Evolutionary conservation across 1,140 invertebrate species (phyloP).

Genomic region (Gonatopus flavifemur): DNA sequence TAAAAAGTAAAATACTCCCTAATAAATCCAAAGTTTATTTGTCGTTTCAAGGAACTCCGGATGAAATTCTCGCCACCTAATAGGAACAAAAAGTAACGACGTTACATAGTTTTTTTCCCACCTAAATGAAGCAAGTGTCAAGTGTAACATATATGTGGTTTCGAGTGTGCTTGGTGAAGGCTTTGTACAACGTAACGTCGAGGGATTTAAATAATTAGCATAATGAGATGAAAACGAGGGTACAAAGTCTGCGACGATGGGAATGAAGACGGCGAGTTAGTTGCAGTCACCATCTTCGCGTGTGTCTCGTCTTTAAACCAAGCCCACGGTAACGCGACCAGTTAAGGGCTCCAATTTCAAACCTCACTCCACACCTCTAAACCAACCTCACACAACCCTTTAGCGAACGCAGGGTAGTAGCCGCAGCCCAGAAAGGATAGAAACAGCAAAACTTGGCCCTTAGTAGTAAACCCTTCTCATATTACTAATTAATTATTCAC

Average conservation of each 20-base stretch:
- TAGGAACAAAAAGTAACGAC: too few species aligned
- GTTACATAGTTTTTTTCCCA: too few species aligned
- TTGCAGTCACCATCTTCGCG: conserved; percentile 23
- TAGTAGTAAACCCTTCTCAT: conserved; percentile 43
- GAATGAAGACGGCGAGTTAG: neutral
- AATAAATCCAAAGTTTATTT: too few species aligned
- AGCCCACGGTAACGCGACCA: conserved; percentile 23
- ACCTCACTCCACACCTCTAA: too few species aligned
- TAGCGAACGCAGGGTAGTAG: conserved; percentile 22
- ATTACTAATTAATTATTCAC: conserved; percentile 53
- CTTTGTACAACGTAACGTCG: conserved; percentile 28
- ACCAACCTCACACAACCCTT: too few species aligned
- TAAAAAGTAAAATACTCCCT: too few species aligned
- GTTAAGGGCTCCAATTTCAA: conserved; percentile 39
- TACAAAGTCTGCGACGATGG: conserved; percentile 14
- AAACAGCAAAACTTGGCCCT: conserved; percentile 37
- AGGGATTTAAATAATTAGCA: conserved; percentile 46
- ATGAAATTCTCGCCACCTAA: too few species aligned
- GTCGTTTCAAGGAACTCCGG: too few species aligned
- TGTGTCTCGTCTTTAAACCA: conserved; percentile 28
- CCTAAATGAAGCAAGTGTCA: too few species aligned
- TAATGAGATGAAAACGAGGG: conserved; percentile 41
- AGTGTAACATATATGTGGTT: too few species aligned
- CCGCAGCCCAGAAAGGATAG: conserved; percentile 25
- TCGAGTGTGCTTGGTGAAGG: conserved; percentile 3